Percentiles rank a stretch among this genome's conserved stretches.
Evolutionary conservation across 2,113 vertebrate genomes (phyloP).

Genomic region (Chiloscyllium plagiosum): DNA sequence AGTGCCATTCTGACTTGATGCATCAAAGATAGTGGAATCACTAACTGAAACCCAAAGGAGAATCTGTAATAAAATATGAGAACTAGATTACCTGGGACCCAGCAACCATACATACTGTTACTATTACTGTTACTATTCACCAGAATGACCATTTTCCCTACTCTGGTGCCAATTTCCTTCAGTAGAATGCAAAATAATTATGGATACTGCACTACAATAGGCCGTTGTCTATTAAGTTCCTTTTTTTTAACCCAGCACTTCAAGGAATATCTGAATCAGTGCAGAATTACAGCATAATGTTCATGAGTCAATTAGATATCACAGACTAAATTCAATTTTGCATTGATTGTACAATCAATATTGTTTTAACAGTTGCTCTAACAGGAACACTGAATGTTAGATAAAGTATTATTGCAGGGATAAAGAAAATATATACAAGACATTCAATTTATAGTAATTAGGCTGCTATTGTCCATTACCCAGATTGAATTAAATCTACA

Average conservation of each 20-base stretch:
- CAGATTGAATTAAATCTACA: neutral
- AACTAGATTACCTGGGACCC: conserved; percentile 43
- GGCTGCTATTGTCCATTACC: neutral
- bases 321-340: conserved; percentile 44
- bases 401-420: conserved; percentile 15
- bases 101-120: conserved; percentile 39
- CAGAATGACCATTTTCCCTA: conserved; percentile 49
- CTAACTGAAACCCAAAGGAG: conserved; percentile 55
- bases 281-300: conserved; percentile 29
- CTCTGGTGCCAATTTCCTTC: conserved; percentile 46
- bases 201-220: neutral
- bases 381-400: conserved; percentile 2
- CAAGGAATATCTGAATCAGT: neutral
- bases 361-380: neutral
- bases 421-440: neutral
- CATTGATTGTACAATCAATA: conserved; percentile 53
- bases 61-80: conserved; percentile 59
- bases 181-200: neutral
- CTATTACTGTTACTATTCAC: conserved; percentile 43
- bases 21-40: conserved; percentile 47
- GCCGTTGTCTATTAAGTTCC: neutral
- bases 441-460: conserved; percentile 32
- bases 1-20: conserved; percentile 60
- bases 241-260: conserved; percentile 4
- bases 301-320: conserved; percentile 26